These are phyloP conservation scores for Drosophila pallidifrons DNA, from an alignment of 1,140 invertebrate species.

Conservation along the genomic window DNA sequence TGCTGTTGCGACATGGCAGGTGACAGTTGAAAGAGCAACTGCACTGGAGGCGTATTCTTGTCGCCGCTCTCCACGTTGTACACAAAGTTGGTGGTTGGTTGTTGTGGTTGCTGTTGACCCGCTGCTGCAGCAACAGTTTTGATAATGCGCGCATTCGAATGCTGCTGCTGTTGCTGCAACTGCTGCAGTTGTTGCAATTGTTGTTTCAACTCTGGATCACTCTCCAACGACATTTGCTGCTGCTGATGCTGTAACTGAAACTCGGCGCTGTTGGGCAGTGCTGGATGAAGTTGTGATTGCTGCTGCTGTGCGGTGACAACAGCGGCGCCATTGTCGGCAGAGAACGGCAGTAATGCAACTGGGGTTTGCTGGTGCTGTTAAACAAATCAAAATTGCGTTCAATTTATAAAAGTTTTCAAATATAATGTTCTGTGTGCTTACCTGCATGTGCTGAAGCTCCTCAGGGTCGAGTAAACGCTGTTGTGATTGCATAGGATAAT, in stretches of 20 bases:
- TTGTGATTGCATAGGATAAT: slow-evolving; percentile 77
- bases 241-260: slow-evolving; percentile 72
- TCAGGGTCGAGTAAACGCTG: slow-evolving; percentile 72
- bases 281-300: slow-evolving; percentile 85
- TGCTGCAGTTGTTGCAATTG: slow-evolving; percentile 85
- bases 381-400: background rate
- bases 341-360: slow-evolving; percentile 70
- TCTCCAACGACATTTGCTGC: slow-evolving; percentile 59
- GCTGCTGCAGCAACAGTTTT: slow-evolving; percentile 85
- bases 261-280: slow-evolving; percentile 83
- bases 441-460: slow-evolving; percentile 72
- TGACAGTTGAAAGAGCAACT: slow-evolving; percentile 81
- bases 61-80: slow-evolving; percentile 81
- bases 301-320: slow-evolving; percentile 59
- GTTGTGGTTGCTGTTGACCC: slow-evolving; percentile 69
- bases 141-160: slow-evolving; percentile 75
- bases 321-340: slow-evolving; percentile 63
- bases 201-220: slow-evolving; percentile 80
- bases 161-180: slow-evolving; percentile 84
- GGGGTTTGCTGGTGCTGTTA: slow-evolving; percentile 81
- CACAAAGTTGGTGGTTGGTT: slow-evolving; percentile 78
- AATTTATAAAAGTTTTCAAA: background rate
- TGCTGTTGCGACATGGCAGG: slow-evolving; percentile 64
- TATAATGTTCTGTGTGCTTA: slow-evolving; percentile 14
- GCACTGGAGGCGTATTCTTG: slow-evolving; percentile 79